Evolutionary conservation across 2,888 invertebrate genomes (phyloP), one percentile per base, ranked within the genome.

Genomic region (Heliconius sara): DNA sequence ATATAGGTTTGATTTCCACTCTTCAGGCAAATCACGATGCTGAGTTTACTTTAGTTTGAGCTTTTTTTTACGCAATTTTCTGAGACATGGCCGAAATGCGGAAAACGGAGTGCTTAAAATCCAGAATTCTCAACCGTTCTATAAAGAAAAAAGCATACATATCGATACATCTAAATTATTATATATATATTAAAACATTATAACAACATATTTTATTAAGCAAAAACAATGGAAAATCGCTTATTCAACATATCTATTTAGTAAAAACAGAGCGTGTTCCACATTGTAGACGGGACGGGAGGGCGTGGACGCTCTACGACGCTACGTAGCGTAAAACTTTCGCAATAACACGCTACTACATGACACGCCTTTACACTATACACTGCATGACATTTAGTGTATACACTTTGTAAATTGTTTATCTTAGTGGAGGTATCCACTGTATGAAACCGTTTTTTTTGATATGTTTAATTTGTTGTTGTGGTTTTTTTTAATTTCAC

Each of bases 281-380:
- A 27, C 52, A 75, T 27, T 16, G 27, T 65, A 65, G 74, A 25
- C 25, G 60, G 63, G 63, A n/a, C 10, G 22, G 52, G 72, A 57
- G 52, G 16, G 52, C 39, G 34, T 39, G 57, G 57, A 73, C 57
- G 63, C 74, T 68, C 70, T 63, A 75, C 75, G 75, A 75, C 19
- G 60, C 67, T 75, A 65, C 25, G 66, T 60, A 52, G 68, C 25
- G 65, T 66, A 71, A 73, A 81, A 82, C 80, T 82, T 82, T 82
- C 43, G 76, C 80, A 82, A 82, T 82, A 82, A 82, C 81, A 82
- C 57, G 78, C 76, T 70, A 30, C 67, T 66, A 72, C 72, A 57
- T 34, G 76, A 66, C 74, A 77, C 78, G 76, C 76, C 73, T 73
- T 70, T 74, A 80, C 81, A 70, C 7, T 43, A 7, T 74, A 80